Conservation (phyloP, 2,888 invertebrate genomes). For the Xanthorhoe designata region DNA sequence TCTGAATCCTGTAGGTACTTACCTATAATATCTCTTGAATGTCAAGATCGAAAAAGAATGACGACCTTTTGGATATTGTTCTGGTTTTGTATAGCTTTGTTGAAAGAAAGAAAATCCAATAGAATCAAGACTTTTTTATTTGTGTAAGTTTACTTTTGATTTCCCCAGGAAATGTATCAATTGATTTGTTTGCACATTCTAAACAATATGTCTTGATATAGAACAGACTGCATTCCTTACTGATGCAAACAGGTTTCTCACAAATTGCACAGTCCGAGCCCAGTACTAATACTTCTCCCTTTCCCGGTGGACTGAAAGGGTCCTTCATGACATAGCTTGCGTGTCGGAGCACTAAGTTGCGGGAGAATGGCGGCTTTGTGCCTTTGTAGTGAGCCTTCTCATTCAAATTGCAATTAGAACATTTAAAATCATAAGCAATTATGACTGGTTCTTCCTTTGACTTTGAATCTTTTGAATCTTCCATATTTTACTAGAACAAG, state of each 20-base stretch:
- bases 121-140: slow-evolving; percentile 48
- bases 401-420: slow-evolving; percentile 87
- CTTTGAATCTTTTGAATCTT: slow-evolving; percentile 56
- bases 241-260: slow-evolving; percentile 89
- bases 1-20: too few relatives aligned
- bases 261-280: slow-evolving; percentile 92
- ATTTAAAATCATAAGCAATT: slow-evolving; percentile 84
- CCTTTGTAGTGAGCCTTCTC: slow-evolving; percentile 93
- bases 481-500: slow-evolving; percentile 66
- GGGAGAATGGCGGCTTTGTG: slow-evolving; percentile 89
- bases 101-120: not conserved
- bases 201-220: slow-evolving; percentile 91
- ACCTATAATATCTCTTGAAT: too few relatives aligned
- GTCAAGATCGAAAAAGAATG: too few relatives aligned
- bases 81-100: not conserved
- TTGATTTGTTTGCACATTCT: slow-evolving; percentile 86
- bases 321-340: slow-evolving; percentile 93
- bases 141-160: slow-evolving; percentile 87
- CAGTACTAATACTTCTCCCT: slow-evolving; percentile 90
- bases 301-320: slow-evolving; percentile 91
- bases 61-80: not conserved
- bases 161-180: slow-evolving; percentile 88
- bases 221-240: slow-evolving; percentile 91
- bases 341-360: slow-evolving; percentile 88
- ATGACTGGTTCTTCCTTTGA: slow-evolving; percentile 56